Base-by-base conservation (phyloP, 2,797 vertebrate species). In the Silurus aristotelis region DNA sequence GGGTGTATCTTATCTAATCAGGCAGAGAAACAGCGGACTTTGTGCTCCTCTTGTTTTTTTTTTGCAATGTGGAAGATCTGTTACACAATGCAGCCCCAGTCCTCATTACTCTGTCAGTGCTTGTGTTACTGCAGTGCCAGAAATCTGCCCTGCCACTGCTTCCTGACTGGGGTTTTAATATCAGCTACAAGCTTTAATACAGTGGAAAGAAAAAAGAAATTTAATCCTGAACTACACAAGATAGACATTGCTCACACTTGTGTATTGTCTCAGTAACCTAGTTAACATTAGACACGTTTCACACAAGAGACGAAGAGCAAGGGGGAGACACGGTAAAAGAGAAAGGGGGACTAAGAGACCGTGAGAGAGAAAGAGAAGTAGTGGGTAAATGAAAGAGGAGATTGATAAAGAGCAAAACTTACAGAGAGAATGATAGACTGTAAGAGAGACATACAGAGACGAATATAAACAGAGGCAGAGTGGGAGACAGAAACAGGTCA, bases 81-180 rank as follows among this genome's bases (percentile, higher is more conserved):
- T 63, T 80, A 64, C 60, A 46, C 2, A 22, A 46, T 63, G 38
- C 60, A 48, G 60, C 48, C 78, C 78, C 78, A 48, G 78, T 48
- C 61, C 43, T 80, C 60, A 17, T 25, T 43, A 46, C 25, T 25
- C 27, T 55, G n/a, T 48, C 70, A 66, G 67, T 38, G 46, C 15
- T 52, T 8, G 60, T 66, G 56, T 81, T 81, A 48, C 38, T 75
- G 31, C 84, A 75, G 68, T 56, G 48, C 48, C 56, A 80, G 31
- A 79, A 73, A 48, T 3, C 38, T 15, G 66, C 64, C 4, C 56
- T 71, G 76, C 56, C 52, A 46, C 38, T 1, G 0, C 27, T 22
- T 60, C 75, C 75, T 78, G 75, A 78, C 75, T 60, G 19, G 75
- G 38, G 76, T 63, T 61, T 63, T 63, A 63, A 79, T 63, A 46